Evolutionary conservation across 2,888 invertebrate species (phyloP), one percentile per base, ranked within the genome.

Genomic region (Liopterus haemorrhoidalis): DNA sequence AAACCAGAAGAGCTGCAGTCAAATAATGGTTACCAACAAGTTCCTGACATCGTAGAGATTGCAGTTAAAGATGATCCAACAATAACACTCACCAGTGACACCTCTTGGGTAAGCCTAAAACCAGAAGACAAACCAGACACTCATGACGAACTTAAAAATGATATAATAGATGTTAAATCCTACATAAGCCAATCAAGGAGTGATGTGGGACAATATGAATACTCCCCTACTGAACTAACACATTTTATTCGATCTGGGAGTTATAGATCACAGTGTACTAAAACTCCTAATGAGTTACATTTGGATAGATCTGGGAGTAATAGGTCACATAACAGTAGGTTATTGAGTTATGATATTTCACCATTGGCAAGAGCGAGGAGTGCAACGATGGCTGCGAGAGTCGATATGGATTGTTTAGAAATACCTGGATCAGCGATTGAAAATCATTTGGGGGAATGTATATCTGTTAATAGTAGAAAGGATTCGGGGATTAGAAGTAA

Each of bases 401-500:
- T 36, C 58, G 63, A 3, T 42, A 39, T 42, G 47, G 45, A 52
- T 53, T 65, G 35, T 61, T 66, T 5, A 60, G 63, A 36, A 55
- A 62, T 44, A 54, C 59, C 12, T 49, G 61, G 33, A 48, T 65
- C 41, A 12, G 32, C 14, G 12, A 9, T 46, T 30, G 81, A 81
- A 16, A 86, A 87, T 61, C 74, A 79, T 43, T 70, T 82, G 52
- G 85, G 84, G 64, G 75, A 82, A 46, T 82, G 82, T 50, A 81
- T 82, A 0, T 84, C 86, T 2, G 78, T 83, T 39, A 85, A 86
- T 58, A 89, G 89, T 56, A 76, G 90, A 45, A 90, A 90, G 67
- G 90, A 90, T 66, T 90, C 89, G 1, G 90, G 90, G 8, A 90
- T 90, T 47, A 76, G 84, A 56, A 89, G 89, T 64, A 87, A 85